Conservation (phyloP, 2,797 vertebrate genomes). For the Halcyon badia region DNA sequence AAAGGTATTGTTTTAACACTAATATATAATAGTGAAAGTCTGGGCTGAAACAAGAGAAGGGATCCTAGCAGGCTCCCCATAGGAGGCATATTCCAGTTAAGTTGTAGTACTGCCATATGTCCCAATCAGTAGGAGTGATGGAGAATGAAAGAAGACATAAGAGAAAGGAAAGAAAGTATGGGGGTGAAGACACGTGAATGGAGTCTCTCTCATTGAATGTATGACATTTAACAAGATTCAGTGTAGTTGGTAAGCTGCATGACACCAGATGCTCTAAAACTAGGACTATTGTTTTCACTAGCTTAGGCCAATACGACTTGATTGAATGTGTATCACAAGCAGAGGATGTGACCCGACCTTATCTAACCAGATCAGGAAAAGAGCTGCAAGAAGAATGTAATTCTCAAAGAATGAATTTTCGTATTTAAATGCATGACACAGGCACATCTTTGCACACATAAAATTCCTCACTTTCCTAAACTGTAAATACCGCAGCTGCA, state of each 20-base stretch:
- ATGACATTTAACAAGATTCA: not conserved
- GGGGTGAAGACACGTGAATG: not conserved
- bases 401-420: not conserved
- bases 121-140: not conserved
- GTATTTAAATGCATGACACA: not conserved
- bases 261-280: not conserved
- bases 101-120: accelerated
- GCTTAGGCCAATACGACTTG: not conserved
- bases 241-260: not conserved
- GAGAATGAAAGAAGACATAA: not conserved
- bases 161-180: not conserved
- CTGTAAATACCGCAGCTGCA: not conserved
- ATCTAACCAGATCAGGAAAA: not conserved
- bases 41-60: not conserved
- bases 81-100: not conserved
- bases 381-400: not conserved
- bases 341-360: not conserved
- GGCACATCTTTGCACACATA: not conserved
- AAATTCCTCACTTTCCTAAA: not conserved
- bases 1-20: not conserved
- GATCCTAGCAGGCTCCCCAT: not conserved
- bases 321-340: not conserved
- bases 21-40: not conserved
- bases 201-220: not conserved
- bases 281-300: not conserved